phyloP scores from a whole-genome alignment of 2,888 invertebrate species.

The Gonocerus acuteangulatus region DNA sequence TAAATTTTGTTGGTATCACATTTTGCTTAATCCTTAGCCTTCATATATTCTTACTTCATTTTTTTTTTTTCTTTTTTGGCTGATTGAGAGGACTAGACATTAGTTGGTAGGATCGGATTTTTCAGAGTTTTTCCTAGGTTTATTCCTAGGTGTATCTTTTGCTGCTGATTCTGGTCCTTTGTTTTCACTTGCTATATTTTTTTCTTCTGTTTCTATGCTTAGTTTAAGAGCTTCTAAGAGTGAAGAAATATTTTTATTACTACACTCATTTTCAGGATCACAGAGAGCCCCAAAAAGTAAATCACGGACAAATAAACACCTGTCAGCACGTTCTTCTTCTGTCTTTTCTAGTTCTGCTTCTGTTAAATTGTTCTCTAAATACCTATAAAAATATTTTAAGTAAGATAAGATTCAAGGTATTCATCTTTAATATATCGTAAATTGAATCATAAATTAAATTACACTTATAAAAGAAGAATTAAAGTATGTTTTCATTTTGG shows the following conservation, averaged over 20 bases:
- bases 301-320: slow-evolving; percentile 62
- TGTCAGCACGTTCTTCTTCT: slow-evolving; percentile 55
- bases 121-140: neutral
- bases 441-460: too few relatives aligned
- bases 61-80: neutral
- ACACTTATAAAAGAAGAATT: too few relatives aligned
- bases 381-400: slow-evolving; percentile 49
- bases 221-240: neutral
- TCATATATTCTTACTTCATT: neutral
- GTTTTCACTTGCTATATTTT: too few relatives aligned
- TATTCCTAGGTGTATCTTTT: neutral
- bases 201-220: neutral
- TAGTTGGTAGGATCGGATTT: neutral
- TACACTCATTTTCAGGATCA: slow-evolving; percentile 16
- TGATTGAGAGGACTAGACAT: neutral
- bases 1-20: slow-evolving; percentile 1
- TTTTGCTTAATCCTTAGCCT: neutral
- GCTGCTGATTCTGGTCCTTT: neutral
- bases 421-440: too few relatives aligned
- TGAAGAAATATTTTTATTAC: slow-evolving; percentile 4
- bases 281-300: slow-evolving; percentile 48
- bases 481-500: neutral
- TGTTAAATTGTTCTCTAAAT: slow-evolving; percentile 52
- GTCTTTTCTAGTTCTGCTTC: slow-evolving; percentile 50
- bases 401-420: slow-evolving; percentile 35